A percentile compares a stretch with the other conserved stretches of the same genome.
These are phyloP conservation scores for Thymelicus sylvestris DNA, from an alignment of 2,888 invertebrate genomes.

Conservation along the genomic window DNA sequence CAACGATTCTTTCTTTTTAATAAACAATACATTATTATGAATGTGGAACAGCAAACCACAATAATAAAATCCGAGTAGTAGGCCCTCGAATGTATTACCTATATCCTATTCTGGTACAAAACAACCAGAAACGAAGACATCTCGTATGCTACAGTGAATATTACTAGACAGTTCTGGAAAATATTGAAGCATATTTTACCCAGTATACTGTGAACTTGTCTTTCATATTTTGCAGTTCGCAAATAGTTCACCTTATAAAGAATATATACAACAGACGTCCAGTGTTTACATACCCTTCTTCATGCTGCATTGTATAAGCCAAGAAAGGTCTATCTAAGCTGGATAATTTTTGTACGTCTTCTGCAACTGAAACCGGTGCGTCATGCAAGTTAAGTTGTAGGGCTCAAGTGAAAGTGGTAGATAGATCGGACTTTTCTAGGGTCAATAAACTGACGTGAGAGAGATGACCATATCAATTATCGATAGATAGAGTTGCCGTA, in stretches of 20 bases:
- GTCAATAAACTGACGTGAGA: slow-evolving; percentile 73
- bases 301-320: neutral
- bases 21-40: too few species aligned
- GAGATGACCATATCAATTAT: slow-evolving; percentile 74
- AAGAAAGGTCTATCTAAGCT: neutral
- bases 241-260: neutral
- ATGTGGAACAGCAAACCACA: too few species aligned
- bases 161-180: neutral
- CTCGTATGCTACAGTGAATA: neutral
- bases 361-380: neutral
- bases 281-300: neutral
- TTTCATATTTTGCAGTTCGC: neutral
- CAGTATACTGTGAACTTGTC: neutral
- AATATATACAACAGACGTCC: too few species aligned
- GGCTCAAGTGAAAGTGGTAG: slow-evolving; percentile 25
- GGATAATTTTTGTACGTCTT: neutral
- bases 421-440: slow-evolving; percentile 54
- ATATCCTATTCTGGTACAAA: too few species aligned
- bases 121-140: too few species aligned
- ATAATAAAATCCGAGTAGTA: too few species aligned
- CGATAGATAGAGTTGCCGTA: slow-evolving; percentile 48
- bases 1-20: too few species aligned
- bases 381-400: neutral
- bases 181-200: neutral
- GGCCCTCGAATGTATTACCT: too few species aligned